phyloP scores from a whole-genome alignment of 1,140 invertebrate genomes.

The Coptotermes formosanus region DNA sequence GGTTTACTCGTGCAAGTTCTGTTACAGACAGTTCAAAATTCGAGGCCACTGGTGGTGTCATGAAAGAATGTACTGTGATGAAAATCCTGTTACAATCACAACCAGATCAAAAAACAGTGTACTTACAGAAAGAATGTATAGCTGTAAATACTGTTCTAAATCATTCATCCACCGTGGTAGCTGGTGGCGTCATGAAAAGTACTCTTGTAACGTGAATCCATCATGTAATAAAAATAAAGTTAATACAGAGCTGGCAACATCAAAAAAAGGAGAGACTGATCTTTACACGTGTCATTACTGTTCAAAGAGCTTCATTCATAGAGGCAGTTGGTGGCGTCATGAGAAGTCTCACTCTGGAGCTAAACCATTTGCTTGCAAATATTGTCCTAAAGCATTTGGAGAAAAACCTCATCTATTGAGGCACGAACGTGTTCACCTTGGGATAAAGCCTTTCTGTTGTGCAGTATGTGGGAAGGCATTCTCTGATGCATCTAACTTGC shows the following conservation, averaged over 20 bases:
- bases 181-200: conserved; percentile 22
- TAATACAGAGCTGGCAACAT: not conserved
- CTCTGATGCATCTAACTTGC: conserved; percentile 39
- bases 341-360: conserved; percentile 4
- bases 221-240: not conserved
- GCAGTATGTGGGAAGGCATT: conserved; percentile 38
- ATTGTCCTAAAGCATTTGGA: conserved; percentile 18
- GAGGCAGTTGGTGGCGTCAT: conserved; percentile 22
- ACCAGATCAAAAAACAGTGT: too few species aligned
- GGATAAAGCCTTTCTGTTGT: conserved; percentile 48
- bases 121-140: too few species aligned
- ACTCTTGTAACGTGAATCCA: conserved; percentile 1
- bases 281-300: not conserved
- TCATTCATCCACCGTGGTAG: conserved; percentile 24
- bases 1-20: too few species aligned
- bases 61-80: too few species aligned
- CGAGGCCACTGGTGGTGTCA: too few species aligned
- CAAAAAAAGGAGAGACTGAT: not conserved
- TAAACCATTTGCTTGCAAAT: conserved; percentile 24
- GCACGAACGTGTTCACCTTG: conserved; percentile 47
- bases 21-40: too few species aligned
- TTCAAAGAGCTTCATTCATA: not conserved
- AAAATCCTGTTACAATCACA: too few species aligned
- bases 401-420: conserved; percentile 13
- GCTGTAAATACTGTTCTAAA: conserved; percentile 9